phyloP scores from a whole-genome alignment of 2,797 vertebrate species.

The Oreochromis mossambicus region DNA sequence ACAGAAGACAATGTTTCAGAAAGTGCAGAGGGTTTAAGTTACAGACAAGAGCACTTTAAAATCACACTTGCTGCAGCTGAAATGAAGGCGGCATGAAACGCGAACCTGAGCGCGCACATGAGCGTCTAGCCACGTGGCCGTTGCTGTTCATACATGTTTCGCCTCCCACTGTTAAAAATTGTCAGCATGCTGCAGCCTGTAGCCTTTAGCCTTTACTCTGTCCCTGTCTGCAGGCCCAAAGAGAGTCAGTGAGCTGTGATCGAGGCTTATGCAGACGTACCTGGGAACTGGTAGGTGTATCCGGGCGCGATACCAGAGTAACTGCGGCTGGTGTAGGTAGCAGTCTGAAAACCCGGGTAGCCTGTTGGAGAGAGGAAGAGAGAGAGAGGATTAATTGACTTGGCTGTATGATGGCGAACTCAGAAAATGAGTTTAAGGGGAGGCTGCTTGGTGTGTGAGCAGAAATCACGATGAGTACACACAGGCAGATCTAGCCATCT shows the following conservation, averaged over 20 bases:
- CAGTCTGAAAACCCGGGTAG: slow-evolving; percentile 92
- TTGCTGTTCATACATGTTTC: slow-evolving; percentile 1
- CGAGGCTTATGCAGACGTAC: slow-evolving; percentile 59
- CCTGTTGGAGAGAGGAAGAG: slow-evolving; percentile 61
- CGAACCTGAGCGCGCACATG: neutral
- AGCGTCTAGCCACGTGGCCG: neutral
- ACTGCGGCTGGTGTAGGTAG: slow-evolving; percentile 91
- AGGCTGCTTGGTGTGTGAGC: neutral
- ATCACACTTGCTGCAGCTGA: neutral
- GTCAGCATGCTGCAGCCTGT: neutral
- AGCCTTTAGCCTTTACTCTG: neutral
- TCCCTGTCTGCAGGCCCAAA: neutral
- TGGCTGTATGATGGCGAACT: neutral
- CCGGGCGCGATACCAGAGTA: slow-evolving; percentile 92
- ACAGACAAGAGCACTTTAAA: neutral
- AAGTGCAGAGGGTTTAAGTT: neutral
- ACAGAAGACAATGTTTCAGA: neutral
- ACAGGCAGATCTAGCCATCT: neutral
- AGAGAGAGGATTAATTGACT: neutral
- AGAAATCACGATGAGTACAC: neutral
- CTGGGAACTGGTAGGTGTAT: slow-evolving; percentile 94
- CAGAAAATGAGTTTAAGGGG: neutral
- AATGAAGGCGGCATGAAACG: neutral
- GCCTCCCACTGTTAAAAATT: slow-evolving; percentile 7
- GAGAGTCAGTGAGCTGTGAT: neutral